Conservation (phyloP, 2,113 vertebrate genomes). For the Irena cyanogastra region DNA sequence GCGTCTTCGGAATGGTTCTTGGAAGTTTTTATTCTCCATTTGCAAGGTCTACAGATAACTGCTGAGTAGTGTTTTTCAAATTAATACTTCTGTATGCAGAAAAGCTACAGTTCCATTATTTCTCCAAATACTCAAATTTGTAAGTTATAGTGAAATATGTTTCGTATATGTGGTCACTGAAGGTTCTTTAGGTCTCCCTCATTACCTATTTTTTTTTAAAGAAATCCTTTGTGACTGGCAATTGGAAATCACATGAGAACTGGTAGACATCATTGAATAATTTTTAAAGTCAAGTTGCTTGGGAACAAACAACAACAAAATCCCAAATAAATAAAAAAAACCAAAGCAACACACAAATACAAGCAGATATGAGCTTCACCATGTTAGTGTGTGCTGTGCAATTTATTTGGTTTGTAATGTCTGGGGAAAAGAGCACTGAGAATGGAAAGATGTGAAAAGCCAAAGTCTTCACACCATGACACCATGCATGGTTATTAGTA, state of each 20-base stretch:
- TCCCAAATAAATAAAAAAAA: neutral
- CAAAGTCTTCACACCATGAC: neutral
- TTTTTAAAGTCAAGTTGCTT: neutral
- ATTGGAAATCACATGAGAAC: neutral
- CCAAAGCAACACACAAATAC: neutral
- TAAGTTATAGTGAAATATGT: neutral
- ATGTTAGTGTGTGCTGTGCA: neutral
- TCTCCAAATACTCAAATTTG: neutral
- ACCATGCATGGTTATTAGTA: neutral
- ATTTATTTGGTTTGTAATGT: neutral
- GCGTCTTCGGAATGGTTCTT: neutral
- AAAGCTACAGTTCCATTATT: neutral
- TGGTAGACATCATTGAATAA: neutral
- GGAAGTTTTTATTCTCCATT: neutral
- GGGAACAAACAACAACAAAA: neutral
- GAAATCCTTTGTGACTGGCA: neutral
- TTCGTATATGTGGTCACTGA: neutral
- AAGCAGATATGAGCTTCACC: neutral
- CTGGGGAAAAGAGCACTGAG: neutral
- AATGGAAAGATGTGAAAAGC: neutral
- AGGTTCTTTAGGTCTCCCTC: neutral
- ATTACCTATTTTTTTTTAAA: neutral
- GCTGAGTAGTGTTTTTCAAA: neutral
- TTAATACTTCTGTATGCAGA: neutral
- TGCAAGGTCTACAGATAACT: neutral